These are phyloP conservation scores for Lathamus discolor DNA, from an alignment of 2,113 vertebrate genomes.

Conservation along the genomic window DNA sequence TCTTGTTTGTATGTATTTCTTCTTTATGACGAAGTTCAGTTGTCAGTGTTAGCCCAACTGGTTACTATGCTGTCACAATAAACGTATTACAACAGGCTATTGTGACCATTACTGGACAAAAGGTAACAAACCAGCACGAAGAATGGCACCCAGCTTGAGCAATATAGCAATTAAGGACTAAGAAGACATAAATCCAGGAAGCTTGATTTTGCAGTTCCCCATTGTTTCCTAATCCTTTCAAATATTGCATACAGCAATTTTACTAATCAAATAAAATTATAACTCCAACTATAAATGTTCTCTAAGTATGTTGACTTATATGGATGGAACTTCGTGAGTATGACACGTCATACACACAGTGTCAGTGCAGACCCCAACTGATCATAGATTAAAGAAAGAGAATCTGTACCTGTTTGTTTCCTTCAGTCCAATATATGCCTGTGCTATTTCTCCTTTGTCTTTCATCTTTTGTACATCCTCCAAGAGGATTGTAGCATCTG, in stretches of 20 bases:
- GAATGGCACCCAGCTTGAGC: neutral
- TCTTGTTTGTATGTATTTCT: neutral
- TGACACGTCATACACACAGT: neutral
- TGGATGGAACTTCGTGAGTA: neutral
- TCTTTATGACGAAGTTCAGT: neutral
- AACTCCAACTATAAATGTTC: neutral
- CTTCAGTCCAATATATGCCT: conserved; percentile 95
- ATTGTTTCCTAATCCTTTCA: neutral
- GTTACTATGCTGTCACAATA: neutral
- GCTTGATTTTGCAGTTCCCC: neutral
- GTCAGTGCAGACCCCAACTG: neutral
- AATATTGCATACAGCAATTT: neutral
- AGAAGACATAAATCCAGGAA: neutral
- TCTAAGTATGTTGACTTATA: neutral
- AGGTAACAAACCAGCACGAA: neutral
- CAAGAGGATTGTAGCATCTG: conserved; percentile 86
- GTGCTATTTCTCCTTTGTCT: conserved; percentile 93
- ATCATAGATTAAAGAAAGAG: neutral
- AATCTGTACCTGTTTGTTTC: conserved; percentile 91
- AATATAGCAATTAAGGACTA: neutral
- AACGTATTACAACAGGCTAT: neutral
- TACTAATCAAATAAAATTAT: neutral
- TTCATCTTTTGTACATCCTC: conserved; percentile 96
- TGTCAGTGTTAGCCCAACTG: neutral
- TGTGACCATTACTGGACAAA: neutral